Percentiles rank a stretch among this genome's conserved stretches.
phyloP scores from a whole-genome alignment of 1,140 invertebrate species.

The honey bee (Apis mellifera) region DNA sequence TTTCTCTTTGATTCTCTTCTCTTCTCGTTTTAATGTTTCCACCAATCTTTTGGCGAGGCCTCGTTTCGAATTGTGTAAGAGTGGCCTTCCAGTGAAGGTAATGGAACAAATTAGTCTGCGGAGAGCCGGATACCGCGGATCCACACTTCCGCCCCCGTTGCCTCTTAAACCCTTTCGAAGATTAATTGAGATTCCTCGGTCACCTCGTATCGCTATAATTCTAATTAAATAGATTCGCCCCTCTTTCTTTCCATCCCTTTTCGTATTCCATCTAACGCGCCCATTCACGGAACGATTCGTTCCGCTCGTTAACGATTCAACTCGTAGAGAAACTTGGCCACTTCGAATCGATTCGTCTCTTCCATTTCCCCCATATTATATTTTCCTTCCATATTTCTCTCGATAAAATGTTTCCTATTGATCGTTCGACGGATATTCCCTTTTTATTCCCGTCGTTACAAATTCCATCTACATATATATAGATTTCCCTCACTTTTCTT shows the following conservation, averaged over 20 bases:
- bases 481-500: too few species aligned
- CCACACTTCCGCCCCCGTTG: neutral
- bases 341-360: slow-evolving; percentile 28
- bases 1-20: neutral
- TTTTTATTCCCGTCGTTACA: too few species aligned
- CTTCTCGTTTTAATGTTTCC: neutral
- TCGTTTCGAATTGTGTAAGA: slow-evolving; percentile 6
- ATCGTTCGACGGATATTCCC: neutral
- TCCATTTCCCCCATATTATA: too few species aligned
- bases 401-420: neutral
- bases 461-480: neutral
- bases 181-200: slow-evolving; percentile 67
- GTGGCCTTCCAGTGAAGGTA: neutral
- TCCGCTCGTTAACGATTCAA: slow-evolving; percentile 63
- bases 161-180: slow-evolving; percentile 39
- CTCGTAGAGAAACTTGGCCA: slow-evolving; percentile 60
- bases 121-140: neutral
- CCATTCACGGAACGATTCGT: slow-evolving; percentile 37
- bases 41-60: neutral
- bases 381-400: too few species aligned
- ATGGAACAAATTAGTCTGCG: slow-evolving; percentile 37
- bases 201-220: slow-evolving; percentile 65
- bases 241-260: neutral
- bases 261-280: slow-evolving; percentile 7
- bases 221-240: slow-evolving; percentile 68